Base-by-base conservation (phyloP, 2,888 invertebrate species). In the Hedya salicella region DNA sequence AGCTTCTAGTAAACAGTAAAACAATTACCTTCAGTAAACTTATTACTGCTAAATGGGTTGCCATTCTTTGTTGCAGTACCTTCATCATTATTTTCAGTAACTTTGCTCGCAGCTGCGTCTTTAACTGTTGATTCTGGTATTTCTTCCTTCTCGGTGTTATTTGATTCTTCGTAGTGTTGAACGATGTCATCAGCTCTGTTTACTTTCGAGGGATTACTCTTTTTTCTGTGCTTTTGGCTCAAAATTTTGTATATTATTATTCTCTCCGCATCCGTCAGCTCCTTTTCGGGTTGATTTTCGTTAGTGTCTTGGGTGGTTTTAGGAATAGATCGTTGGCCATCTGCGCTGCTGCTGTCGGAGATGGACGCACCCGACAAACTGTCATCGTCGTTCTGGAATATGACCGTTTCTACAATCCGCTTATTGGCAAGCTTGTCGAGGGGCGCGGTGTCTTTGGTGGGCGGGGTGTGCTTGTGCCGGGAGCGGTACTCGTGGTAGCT, bases 401-500 rank as follows among this genome's bases (percentile, higher is more conserved):
- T 69, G 3, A 83, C 74, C 21, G 81, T 73, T 73, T 87, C 82
- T n/a, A 79, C 70, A 56, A 75, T 72, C 67, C 70, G 78, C 53
- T 75, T 80, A 8, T 73, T 60, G 8, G 48, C 61, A 62, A 71
- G 75, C 6, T 25, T 62, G 42, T 63, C 42, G 21, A 79, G 72
- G 6, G 68, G n/a, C 71, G 66, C 56, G 0, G 74, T 77, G 19
- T 90, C 88, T 75, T 89, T 91, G 14, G 92, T 91, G 0, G 92
- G 92, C 8, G 92, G 92, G 1, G 92, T 91, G 69, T 92, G 92
- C 71, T 88, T 89, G 67, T 91, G 90, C 0, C 88, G 79, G 1
- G 91, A 89, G 53, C 92, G 82, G 69, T 92, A 92, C 72, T 91
- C 91, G 48, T 91, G 91, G 69, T 92, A 91, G 68, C 86, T 89